Conservation (phyloP, 2,888 invertebrate genomes). For the Eulithis prunata region DNA sequence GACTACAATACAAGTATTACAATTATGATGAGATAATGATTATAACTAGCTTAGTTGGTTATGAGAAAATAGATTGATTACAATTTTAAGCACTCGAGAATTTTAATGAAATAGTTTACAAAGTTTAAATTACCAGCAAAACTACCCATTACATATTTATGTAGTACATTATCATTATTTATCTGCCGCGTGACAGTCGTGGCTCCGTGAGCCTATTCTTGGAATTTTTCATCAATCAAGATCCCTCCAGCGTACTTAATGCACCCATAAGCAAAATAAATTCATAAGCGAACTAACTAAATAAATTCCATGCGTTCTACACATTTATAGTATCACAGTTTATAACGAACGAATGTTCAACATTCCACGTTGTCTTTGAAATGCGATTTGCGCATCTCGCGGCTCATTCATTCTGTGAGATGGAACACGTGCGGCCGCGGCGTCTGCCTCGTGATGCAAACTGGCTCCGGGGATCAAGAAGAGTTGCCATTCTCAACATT, state of each 20-base stretch:
- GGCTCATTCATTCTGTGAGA: constrained; percentile 44
- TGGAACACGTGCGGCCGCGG: constrained; percentile 46
- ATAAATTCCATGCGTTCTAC: constrained; percentile 24
- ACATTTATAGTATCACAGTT: constrained; percentile 40
- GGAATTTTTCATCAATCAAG: neutral
- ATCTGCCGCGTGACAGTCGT: neutral
- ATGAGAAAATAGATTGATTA: constrained; percentile 14
- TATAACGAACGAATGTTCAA: constrained; percentile 29
- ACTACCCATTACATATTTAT: constrained; percentile 4
- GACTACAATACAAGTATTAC: constrained; percentile 3
- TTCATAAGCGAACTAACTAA: constrained; percentile 23
- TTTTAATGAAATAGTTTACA: constrained; percentile 5
- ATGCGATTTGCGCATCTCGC: constrained; percentile 1
- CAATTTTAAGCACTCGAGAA: constrained; percentile 13
- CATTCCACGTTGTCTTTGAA: constrained; percentile 28
- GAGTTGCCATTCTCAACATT: constrained; percentile 88
- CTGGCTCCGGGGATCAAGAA: constrained; percentile 56
- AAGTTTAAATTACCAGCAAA: constrained; percentile 13
- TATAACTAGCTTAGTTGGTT: constrained; percentile 7
- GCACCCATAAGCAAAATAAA: constrained; percentile 16
- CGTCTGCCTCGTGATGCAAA: constrained; percentile 41
- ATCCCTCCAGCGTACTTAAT: constrained; percentile 12
- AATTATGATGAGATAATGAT: neutral
- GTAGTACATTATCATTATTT: neutral
- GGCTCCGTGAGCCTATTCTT: neutral